Base-by-base conservation (phyloP, 92 coral and sea anemone genomes). In the Montipora capitata region DNA sequence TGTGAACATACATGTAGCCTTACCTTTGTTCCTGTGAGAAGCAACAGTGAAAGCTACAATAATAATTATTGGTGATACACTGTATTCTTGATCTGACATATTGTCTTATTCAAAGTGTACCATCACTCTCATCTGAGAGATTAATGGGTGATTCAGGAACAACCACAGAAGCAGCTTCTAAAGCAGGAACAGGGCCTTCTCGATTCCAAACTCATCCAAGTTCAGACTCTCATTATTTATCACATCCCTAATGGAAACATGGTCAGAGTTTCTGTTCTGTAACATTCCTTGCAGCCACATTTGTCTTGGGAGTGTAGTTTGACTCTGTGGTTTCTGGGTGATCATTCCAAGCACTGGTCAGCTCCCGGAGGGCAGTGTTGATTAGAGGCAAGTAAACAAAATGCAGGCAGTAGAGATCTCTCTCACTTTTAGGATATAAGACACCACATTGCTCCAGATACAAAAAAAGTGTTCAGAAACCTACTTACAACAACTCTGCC, bases 271-370 rank as follows among this genome's bases (percentile, higher is more conserved):
- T 17, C 40, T 17, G 27, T 16, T 17, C 35, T 17, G 8, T 17
- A 66, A n/a, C 7, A 66, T 66, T 16, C 71, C 71, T 38, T 73
- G 42, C 38, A 87, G 72, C 87, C 91, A 87, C 81, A 87, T 49
- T 71, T 87, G 79, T 41, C 72, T 51, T 10, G 91, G 91, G 35
- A 18, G 81, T 68, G 48, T 79, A 43, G 74, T 87, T 87, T 35
- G 42, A 38, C 81, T 87, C 91, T 15, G 91, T 87, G 42, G 80
- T 67, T 27, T 80, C 81, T n/a, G 91, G 91, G 45, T 87, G 91
- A 66, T 89, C 85, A 78, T 89, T 89, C 93, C 93, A 89, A 40
- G 75, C 83, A 45, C 57, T 80, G 10, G 68, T 10, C 74, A 84
- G 76, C 65, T 76, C 84, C 5, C 76, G 49, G 10, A 89, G 85